Evolutionary conservation across 2,113 vertebrate genomes (phyloP).

Genomic region (Dermatemys mawii): DNA sequence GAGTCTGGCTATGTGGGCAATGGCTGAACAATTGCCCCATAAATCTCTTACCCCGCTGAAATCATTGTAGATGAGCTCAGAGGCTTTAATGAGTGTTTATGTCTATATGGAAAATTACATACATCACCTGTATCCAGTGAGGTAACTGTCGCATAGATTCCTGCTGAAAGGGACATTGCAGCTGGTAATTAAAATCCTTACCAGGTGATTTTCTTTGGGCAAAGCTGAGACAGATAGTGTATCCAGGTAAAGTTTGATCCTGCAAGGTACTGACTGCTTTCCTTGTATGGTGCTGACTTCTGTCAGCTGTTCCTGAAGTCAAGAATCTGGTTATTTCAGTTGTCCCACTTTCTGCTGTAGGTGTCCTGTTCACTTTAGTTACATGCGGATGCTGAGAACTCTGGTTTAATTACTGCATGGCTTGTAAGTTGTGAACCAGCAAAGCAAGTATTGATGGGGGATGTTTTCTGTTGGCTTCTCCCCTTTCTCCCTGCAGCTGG

Average conservation of each 20-base stretch:
- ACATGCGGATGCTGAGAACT: rapidly evolving
- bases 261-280: rapidly evolving
- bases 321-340: rapidly evolving
- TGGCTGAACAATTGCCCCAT: neutral
- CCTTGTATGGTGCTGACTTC: neutral
- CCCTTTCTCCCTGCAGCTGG: slow-evolving; percentile 78
- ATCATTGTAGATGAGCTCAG: neutral
- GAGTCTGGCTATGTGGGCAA: neutral
- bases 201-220: neutral
- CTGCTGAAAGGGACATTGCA: neutral
- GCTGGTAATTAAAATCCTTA: neutral
- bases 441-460: rapidly evolving
- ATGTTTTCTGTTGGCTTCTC: neutral
- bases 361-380: rapidly evolving
- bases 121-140: rapidly evolving
- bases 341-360: rapidly evolving
- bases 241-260: rapidly evolving
- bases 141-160: rapidly evolving
- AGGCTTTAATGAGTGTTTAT: rapidly evolving
- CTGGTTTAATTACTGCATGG: rapidly evolving
- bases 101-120: neutral
- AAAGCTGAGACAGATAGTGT: rapidly evolving
- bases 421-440: rapidly evolving
- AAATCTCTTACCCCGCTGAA: neutral
- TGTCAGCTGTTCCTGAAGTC: neutral